Evolutionary conservation across 2,888 invertebrate species (phyloP), one percentile per base, ranked within the genome.

Genomic region (Sinohyriopsis cumingii): DNA sequence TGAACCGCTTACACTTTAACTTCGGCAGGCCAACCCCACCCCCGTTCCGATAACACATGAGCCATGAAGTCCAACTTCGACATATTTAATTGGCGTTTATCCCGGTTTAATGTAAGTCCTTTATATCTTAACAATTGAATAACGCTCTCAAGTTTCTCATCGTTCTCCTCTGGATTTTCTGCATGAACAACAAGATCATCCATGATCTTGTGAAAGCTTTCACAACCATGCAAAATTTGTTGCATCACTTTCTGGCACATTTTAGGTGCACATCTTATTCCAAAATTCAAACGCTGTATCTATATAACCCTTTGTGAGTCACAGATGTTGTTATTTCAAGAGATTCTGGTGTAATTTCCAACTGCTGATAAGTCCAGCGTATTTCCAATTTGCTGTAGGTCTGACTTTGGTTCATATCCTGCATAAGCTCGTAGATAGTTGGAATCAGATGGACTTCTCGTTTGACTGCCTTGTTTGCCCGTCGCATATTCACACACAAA

Each of bases 251-350:
- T 67, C 25, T 80, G 76, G 53, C 73, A 84, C 55, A 77, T 71
- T 66, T 83, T 77, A 22, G 73, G 71, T 1, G 81, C 83, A 63
- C 67, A n/a, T n/a, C n/a, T n/a, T n/a, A n/a, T n/a, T n/a, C n/a
- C n/a, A n/a, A n/a, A n/a, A n/a, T n/a, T n/a, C n/a, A n/a, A n/a
- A n/a, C n/a, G n/a, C n/a, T n/a, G n/a, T n/a, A n/a, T n/a, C n/a
- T n/a, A n/a, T n/a, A n/a, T n/a, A n/a, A n/a, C n/a, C n/a, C n/a
- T n/a, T n/a, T n/a, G n/a, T n/a, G n/a, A n/a, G n/a, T n/a, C n/a
- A n/a, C n/a, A n/a, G n/a, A n/a, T n/a, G n/a, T n/a, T n/a, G n/a
- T n/a, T n/a, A n/a, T n/a, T n/a, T n/a, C n/a, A n/a, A n/a, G n/a
- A n/a, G n/a, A n/a, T n/a, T n/a, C n/a, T n/a, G n/a, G n/a, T n/a